These are phyloP conservation scores for Hemichromis elongatus DNA, from an alignment of 2,113 vertebrate species.

Conservation along the genomic window DNA sequence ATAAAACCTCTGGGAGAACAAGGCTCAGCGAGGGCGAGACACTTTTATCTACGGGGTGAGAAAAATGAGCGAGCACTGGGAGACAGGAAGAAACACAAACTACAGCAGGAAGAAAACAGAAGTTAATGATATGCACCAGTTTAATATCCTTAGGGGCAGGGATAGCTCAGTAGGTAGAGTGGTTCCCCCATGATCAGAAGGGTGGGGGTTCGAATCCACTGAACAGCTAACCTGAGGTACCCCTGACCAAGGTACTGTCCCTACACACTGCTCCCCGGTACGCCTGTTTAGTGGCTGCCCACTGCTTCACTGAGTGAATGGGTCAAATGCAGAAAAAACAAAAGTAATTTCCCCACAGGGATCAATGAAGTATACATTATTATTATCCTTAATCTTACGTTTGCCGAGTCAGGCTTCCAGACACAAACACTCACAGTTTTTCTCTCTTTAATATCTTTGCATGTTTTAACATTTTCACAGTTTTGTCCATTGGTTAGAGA, in stretches of 20 bases:
- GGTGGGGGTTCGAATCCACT: too few species aligned
- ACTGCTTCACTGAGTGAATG: too few species aligned
- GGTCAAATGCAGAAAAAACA: too few species aligned
- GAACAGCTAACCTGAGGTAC: too few species aligned
- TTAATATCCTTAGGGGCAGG: background rate
- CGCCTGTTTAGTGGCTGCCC: too few species aligned
- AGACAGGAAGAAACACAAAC: background rate
- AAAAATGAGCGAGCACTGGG: background rate
- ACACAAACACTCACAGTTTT: background rate
- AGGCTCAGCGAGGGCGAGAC: fast-evolving
- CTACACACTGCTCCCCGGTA: too few species aligned
- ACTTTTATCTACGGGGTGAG: background rate
- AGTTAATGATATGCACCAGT: background rate
- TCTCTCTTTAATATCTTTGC: background rate
- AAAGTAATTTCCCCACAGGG: too few species aligned
- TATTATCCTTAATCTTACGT: too few species aligned
- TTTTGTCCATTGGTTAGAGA: background rate
- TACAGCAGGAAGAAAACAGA: background rate
- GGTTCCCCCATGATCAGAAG: too few species aligned
- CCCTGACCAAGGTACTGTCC: too few species aligned
- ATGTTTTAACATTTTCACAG: background rate
- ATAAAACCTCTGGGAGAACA: background rate
- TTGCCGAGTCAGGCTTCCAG: background rate
- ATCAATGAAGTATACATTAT: too few species aligned
- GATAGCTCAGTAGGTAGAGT: too few species aligned